Conservation (phyloP, 2,797 vertebrate genomes). For the Sylvia borin region DNA sequence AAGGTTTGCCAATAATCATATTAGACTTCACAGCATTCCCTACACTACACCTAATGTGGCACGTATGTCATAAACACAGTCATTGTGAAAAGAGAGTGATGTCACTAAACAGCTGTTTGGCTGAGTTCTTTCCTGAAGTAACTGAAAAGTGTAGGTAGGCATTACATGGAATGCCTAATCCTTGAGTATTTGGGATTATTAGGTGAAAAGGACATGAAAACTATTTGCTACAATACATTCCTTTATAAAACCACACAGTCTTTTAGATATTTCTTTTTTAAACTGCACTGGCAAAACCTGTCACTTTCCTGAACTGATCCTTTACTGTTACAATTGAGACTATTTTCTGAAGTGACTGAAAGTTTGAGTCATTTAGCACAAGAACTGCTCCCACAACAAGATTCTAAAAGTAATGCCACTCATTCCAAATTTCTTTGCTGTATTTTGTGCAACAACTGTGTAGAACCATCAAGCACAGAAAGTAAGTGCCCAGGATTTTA, state of each 20-base stretch:
- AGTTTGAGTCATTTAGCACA: slow-evolving; percentile 32
- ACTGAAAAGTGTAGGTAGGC: background rate
- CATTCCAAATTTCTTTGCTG: background rate
- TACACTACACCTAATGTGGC: fast-evolving
- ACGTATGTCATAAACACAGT: background rate
- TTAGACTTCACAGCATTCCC: background rate
- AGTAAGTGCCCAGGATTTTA: background rate
- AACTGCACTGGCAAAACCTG: background rate
- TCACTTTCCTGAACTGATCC: background rate
- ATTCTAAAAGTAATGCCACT: slow-evolving; percentile 8
- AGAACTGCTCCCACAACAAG: slow-evolving; percentile 27
- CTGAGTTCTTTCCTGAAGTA: background rate
- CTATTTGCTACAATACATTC: background rate
- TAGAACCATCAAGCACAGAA: background rate
- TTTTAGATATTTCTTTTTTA: background rate
- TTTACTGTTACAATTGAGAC: background rate
- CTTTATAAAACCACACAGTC: background rate
- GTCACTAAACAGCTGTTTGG: background rate
- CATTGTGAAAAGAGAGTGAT: background rate
- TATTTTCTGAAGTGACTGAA: slow-evolving; percentile 30
- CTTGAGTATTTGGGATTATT: background rate
- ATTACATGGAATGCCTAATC: background rate
- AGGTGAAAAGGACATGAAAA: background rate
- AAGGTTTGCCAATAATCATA: background rate
- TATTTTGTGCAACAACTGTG: background rate